Base-by-base conservation (phyloP, 2,888 invertebrate genomes). In the Helicoverpa assulta region DNA sequence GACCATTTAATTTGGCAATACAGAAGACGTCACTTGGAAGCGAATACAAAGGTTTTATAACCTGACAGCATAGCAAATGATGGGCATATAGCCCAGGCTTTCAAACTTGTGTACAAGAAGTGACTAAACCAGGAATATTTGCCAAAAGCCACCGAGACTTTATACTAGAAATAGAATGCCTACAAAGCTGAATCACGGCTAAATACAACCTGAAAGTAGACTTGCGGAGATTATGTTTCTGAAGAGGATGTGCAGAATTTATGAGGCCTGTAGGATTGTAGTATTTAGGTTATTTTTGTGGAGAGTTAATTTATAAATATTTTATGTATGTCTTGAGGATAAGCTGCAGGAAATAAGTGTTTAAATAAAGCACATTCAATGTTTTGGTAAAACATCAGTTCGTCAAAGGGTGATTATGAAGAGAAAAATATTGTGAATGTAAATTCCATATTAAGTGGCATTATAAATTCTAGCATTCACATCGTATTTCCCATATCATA, bases 161-260 rank as follows among this genome's bases (percentile, higher is more conserved):
- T 21, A 21, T 21, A 53, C 56, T 12, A 43, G 5, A 75, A 75
- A 61, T 59, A 59, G 53, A 59, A 37, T 29, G 29, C 26, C 52
- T 47, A 14, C 37, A 51, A 18, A 56, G 21, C 58, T 74, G 64
- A 76, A 55, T 74, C 75, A 64, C 51, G 47, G 54, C 47, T 61
- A 37, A 65, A 61, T 59, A 67, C 59, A 52, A 40, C n/a, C 19
- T 65, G 75, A 26, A 74, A 76, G 79, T 59, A 68, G 57, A 52
- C 62, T 51, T 67, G 69, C 55, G 18, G 57, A 64, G 63, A 73
- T 79, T 53, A 63, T 78, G 56, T 78, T 73, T 68, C 29, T 56
- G 18, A 79, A 75, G 53, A 52, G 56, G 63, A 67, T 64, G 66
- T 54, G 51, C 47, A 43, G 61, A 62, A 58, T 78, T 80, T 70